Base-by-base conservation (phyloP, 2,888 invertebrate species). In the Sarcophaga rosellei region DNA sequence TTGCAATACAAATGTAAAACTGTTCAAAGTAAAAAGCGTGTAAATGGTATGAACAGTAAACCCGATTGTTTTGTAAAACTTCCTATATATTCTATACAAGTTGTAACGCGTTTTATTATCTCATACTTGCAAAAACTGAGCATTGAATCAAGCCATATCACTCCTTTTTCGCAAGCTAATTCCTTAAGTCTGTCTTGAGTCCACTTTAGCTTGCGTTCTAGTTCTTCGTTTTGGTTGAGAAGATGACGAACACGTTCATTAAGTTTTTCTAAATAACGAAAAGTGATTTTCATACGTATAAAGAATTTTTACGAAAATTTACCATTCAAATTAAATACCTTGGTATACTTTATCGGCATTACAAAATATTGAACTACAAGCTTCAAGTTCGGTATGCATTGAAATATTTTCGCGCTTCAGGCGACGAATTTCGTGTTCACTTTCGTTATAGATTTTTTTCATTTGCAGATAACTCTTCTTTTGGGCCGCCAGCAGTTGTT, bases 391-490 rank as follows among this genome's bases (percentile, higher is more conserved):
- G 0, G 89, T 91, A 47, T 93, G 91, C 91, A 93, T 93, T 4
- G 93, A 92, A 20, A 90, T 88, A 79, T 93, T 93, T 86, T 93
- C 93, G 0, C 93, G 90, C 85, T 93, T 93, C 0, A 93, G 88
- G 3, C 92, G 91, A 15, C 92, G 90, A 66, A 93, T 93, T 85
- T 93, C 93, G 20, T 89, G 89, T 86, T 93, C 90, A 70, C 93
- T 92, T 3, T 93, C 92, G 57, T 90, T 89, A 59, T 88, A 93
- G n/a, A 89, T 88, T 88, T 92, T 92, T 69, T 92, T 93, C 93
- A 93, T 93, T 62, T 93, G 94, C 66, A 94, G 89, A 88, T 95
- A 95, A 35, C 94, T 94, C 89, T 95, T 94, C 89, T 95, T 95
- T 93, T 95, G 95, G 78, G 94, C 94, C 65, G 94, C 94, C 4